Conservation (phyloP, 2,888 invertebrate genomes). For the Diachrysia chrysitis region DNA sequence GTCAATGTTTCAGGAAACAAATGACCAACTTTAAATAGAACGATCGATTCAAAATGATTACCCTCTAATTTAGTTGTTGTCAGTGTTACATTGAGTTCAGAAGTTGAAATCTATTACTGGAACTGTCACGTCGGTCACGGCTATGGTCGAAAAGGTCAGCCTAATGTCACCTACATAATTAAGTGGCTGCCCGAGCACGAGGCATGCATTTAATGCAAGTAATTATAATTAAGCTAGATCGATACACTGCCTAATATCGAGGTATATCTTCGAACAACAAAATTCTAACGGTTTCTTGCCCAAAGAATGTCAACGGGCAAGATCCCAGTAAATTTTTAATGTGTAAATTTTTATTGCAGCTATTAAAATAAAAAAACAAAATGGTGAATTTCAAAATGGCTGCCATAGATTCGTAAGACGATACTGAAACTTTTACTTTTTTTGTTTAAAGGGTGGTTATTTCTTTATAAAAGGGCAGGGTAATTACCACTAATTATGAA, state of each 20-base stretch:
- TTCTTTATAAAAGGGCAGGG: not conserved
- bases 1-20: too few relatives aligned
- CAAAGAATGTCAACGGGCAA: too few relatives aligned
- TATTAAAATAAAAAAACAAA: too few relatives aligned
- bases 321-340: too few relatives aligned
- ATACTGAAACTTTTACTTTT: too few relatives aligned
- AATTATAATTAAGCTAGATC: not conserved
- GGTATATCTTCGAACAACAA: too few relatives aligned
- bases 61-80: not conserved
- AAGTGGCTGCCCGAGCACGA: not conserved
- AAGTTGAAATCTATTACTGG: not conserved
- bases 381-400: too few relatives aligned
- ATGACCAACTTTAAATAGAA: not conserved
- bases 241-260: not conserved
- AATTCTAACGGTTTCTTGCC: too few relatives aligned
- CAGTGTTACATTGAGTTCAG: not conserved
- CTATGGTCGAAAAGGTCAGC: not conserved
- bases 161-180: not conserved
- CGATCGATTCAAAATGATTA: not conserved
- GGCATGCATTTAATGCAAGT: not conserved
- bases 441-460: too few relatives aligned
- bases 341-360: too few relatives aligned
- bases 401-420: too few relatives aligned
- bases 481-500: not conserved
- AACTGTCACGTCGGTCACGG: not conserved